phyloP scores from a whole-genome alignment of 1,140 invertebrate species.

The Danaus melanippus region DNA sequence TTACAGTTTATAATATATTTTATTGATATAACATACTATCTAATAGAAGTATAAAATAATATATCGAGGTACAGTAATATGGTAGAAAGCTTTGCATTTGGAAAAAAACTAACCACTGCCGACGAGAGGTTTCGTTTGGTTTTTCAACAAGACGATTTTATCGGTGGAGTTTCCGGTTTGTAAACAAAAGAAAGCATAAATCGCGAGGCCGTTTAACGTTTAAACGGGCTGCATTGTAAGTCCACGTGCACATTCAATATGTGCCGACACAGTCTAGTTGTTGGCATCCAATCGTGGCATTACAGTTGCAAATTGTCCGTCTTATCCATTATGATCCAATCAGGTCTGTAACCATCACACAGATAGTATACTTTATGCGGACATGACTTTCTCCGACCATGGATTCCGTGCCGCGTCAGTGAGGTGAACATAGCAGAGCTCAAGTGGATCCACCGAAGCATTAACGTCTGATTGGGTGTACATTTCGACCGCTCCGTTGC shows the following conservation, averaged over 20 bases:
- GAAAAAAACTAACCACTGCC: slow-evolving; percentile 8
- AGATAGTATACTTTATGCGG: slow-evolving; percentile 47
- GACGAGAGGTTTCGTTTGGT: slow-evolving; percentile 14
- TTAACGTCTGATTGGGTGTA: slow-evolving; percentile 44
- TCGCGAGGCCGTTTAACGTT: slow-evolving; percentile 9
- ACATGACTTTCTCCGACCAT: slow-evolving; percentile 62
- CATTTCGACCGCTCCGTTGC: slow-evolving; percentile 51
- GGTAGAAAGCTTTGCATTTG: slow-evolving; percentile 20
- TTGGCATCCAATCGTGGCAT: slow-evolving; percentile 33
- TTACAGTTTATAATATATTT: too few relatives aligned
- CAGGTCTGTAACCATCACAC: slow-evolving; percentile 44
- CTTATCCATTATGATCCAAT: slow-evolving; percentile 59
- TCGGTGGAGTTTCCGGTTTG: slow-evolving; percentile 14
- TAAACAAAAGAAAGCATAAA: slow-evolving; percentile 21
- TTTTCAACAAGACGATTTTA: slow-evolving; percentile 14
- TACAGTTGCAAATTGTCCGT: slow-evolving; percentile 33
- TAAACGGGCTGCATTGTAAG: background rate
- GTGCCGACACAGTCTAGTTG: slow-evolving; percentile 46
- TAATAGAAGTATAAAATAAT: too few relatives aligned
- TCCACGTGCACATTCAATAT: slow-evolving; percentile 33
- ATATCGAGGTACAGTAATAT: slow-evolving; percentile 7
- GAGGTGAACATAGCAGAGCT: slow-evolving; percentile 55
- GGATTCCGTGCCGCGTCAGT: slow-evolving; percentile 57
- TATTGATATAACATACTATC: too few relatives aligned
- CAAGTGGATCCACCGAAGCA: slow-evolving; percentile 52